A percentile compares a stretch with the other conserved stretches of the same genome.
Evolutionary conservation across 1,140 invertebrate genomes (phyloP).

Genomic region (Drosophila pseudoananassae): DNA sequence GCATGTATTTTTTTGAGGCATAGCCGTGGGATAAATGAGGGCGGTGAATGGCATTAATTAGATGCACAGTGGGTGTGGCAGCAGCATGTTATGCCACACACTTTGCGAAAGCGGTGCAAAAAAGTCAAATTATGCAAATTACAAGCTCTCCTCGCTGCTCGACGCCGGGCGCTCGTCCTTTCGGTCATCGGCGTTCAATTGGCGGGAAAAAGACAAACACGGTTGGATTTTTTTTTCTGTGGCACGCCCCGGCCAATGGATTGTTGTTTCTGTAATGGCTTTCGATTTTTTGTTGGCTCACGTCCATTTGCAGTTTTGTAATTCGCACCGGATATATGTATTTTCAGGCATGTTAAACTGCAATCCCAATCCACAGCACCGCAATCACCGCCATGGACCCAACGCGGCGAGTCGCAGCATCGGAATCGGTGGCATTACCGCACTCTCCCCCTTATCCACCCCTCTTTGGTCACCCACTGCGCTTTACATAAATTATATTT

Average conservation of each 20-base stretch:
- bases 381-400: conserved; percentile 35
- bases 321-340: conserved; percentile 75
- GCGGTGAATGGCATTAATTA: conserved; percentile 52
- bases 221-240: neutral
- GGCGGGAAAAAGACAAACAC: conserved; percentile 27
- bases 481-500: conserved; percentile 83
- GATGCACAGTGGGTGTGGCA: conserved; percentile 46
- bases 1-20: conserved; percentile 7
- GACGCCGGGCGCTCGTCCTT: neutral
- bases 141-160: conserved; percentile 5
- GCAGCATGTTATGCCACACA: conserved; percentile 9
- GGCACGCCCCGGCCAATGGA: neutral
- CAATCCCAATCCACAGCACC: conserved; percentile 40
- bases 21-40: conserved; percentile 46
- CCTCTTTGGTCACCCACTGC: conserved; percentile 72
- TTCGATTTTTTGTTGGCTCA: conserved; percentile 27
- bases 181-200: conserved; percentile 22
- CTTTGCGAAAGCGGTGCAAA: conserved; percentile 12
- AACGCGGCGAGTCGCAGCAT: conserved; percentile 10
- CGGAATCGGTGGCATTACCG: neutral
- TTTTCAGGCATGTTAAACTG: conserved; percentile 65
- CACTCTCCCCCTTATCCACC: conserved; percentile 10
- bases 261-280: conserved; percentile 17
- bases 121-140: conserved; percentile 56
- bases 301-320: conserved; percentile 54